These are phyloP conservation scores for Dinothrombium tinctorium DNA, from an alignment of 1,140 invertebrate genomes.

Conservation along the genomic window DNA sequence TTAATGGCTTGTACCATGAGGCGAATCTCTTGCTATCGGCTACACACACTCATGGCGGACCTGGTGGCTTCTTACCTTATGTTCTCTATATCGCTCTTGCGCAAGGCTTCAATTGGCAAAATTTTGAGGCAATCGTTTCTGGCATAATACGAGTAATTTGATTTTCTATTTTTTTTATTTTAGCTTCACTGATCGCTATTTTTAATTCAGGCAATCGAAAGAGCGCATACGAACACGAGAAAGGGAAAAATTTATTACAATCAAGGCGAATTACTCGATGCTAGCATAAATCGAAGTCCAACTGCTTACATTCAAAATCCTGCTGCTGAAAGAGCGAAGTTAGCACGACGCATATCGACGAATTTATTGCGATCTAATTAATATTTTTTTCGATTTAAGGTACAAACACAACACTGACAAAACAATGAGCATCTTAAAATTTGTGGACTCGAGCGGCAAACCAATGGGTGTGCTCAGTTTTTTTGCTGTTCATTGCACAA, in stretches of 20 bases:
- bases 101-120: slow-evolving; percentile 54
- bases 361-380: too few species aligned
- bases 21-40: slow-evolving; percentile 24
- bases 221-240: slow-evolving; percentile 40
- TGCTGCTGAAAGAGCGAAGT: slow-evolving; percentile 43
- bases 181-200: too few species aligned
- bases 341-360: too few species aligned
- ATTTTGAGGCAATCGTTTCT: slow-evolving; percentile 44
- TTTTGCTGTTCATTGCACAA: slow-evolving; percentile 80
- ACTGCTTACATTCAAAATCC: slow-evolving; percentile 63
- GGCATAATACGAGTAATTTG: slow-evolving; percentile 55
- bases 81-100: slow-evolving; percentile 60
- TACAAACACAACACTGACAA: slow-evolving; percentile 63
- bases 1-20: slow-evolving; percentile 40
- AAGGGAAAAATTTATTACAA: slow-evolving; percentile 40
- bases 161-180: too few species aligned
- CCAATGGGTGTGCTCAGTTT: slow-evolving; percentile 37
- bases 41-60: slow-evolving; percentile 65
- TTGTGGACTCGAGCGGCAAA: slow-evolving; percentile 29
- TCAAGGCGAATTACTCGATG: slow-evolving; percentile 36
- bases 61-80: slow-evolving; percentile 65
- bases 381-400: too few species aligned
- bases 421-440: slow-evolving; percentile 47
- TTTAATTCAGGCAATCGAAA: slow-evolving; percentile 47
- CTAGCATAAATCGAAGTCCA: slow-evolving; percentile 74